Percentiles rank a stretch among this genome's conserved stretches.
These are phyloP conservation scores for Actinernus sp. DNA, from an alignment of 92 coral and sea anemone species.

Conservation along the genomic window DNA sequence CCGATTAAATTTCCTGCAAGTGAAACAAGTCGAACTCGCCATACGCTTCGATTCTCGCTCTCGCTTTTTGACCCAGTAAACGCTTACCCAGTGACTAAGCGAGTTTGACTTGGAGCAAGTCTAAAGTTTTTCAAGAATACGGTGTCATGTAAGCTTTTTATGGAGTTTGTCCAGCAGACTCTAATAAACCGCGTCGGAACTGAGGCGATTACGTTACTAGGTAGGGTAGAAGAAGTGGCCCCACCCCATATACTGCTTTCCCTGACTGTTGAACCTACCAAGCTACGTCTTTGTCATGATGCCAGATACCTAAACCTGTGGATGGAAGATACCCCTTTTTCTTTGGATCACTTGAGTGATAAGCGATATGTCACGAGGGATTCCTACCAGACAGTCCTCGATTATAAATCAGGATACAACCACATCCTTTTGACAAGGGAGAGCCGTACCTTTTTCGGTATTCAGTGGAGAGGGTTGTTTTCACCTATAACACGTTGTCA, in stretches of 20 bases:
- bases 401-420: slow-evolving; percentile 58
- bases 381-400: slow-evolving; percentile 35
- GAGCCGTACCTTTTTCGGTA: slow-evolving; percentile 39
- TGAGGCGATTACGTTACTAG: no score
- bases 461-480: slow-evolving; percentile 68
- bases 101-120: no score
- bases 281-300: slow-evolving; percentile 29
- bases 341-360: slow-evolving; percentile 27
- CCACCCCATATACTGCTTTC: slow-evolving; percentile 21
- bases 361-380: slow-evolving; percentile 20
- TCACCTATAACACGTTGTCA: no score
- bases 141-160: background rate
- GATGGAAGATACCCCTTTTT: slow-evolving; percentile 44
- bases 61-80: no score
- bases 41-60: no score
- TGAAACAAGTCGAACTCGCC: no score
- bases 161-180: background rate
- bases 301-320: slow-evolving; percentile 31
- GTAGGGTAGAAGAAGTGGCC: no score
- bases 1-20: no score
- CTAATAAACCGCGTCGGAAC: no score
- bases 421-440: no score
- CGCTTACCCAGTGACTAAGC: no score
- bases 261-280: slow-evolving; percentile 48
- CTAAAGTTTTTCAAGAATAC: background rate